phyloP scores from a whole-genome alignment of 2,797 vertebrate genomes.

The Prionace glauca region DNA sequence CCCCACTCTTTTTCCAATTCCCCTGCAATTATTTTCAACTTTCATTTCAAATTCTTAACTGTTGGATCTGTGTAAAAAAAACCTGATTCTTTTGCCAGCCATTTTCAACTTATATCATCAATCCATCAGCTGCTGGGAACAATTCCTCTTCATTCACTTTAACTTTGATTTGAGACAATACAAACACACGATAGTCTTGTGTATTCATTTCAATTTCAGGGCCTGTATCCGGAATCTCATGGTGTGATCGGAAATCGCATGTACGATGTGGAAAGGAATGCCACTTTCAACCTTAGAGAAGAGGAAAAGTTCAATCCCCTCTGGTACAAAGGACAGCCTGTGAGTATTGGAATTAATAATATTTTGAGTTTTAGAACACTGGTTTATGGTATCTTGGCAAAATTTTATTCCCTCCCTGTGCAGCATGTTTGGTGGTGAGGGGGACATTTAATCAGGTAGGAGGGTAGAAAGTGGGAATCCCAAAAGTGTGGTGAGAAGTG shows the following conservation, averaged over 20 bases:
- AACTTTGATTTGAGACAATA: neutral
- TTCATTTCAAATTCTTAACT: neutral
- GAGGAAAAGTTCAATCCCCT: conserved; percentile 58
- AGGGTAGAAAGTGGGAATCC: too few relatives aligned
- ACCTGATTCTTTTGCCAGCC: neutral
- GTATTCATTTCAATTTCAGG: conserved; percentile 59
- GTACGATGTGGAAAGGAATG: conserved; percentile 72
- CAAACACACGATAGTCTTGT: neutral
- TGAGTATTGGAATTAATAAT: conserved; percentile 54
- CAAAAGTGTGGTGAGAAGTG: too few relatives aligned
- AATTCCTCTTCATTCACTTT: neutral
- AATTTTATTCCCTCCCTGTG: neutral
- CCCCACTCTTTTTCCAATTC: neutral
- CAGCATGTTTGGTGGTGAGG: neutral
- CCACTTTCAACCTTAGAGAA: conserved; percentile 67
- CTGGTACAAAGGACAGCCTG: conserved; percentile 93
- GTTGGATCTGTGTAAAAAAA: neutral
- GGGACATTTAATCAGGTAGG: neutral
- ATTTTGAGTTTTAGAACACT: neutral
- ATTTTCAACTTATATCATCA: neutral
- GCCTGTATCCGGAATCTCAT: conserved; percentile 91
- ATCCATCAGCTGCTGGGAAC: neutral
- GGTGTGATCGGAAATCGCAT: conserved; percentile 95
- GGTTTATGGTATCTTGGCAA: neutral
- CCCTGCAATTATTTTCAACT: neutral